Evolutionary conservation across 2,888 invertebrate genomes (phyloP).

Genomic region (Syrphus vitripennis): DNA sequence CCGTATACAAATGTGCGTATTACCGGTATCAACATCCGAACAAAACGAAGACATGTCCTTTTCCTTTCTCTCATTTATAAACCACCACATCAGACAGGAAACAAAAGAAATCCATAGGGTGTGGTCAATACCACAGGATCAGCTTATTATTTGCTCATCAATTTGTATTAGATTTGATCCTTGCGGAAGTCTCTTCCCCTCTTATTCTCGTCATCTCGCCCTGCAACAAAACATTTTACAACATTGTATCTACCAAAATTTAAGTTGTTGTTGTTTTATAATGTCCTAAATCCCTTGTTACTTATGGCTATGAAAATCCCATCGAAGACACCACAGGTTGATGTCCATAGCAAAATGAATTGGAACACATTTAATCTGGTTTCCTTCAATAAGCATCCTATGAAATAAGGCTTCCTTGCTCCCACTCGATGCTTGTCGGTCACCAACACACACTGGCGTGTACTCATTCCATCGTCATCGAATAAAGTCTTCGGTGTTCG

Average conservation of each 20-base stretch:
- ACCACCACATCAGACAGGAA: constrained; percentile 8
- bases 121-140: constrained; percentile 61
- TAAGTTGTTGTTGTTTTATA: constrained; percentile 43
- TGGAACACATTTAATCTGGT: constrained; percentile 66
- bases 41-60: not conserved
- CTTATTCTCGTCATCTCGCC: not conserved
- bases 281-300: constrained; percentile 47
- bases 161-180: constrained; percentile 62
- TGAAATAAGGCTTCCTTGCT: not conserved
- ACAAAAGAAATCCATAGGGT: constrained; percentile 49
- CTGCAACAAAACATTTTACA: constrained; percentile 3
- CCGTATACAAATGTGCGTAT: too few species aligned
- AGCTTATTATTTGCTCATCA: constrained; percentile 71
- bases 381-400: constrained; percentile 39
- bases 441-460: not conserved
- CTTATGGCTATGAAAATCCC: constrained; percentile 40
- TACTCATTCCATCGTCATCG: not conserved
- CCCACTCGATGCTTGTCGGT: not conserved
- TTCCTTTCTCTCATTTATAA: not conserved
- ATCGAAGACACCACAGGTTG: constrained; percentile 31
- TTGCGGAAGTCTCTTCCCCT: constrained; percentile 27
- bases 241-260: too few species aligned
- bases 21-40: not conserved
- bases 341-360: constrained; percentile 48
- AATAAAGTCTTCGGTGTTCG: not conserved